Evolutionary conservation across 1,140 invertebrate species (phyloP).

Genomic region (Pentalonia nigronervosa): DNA sequence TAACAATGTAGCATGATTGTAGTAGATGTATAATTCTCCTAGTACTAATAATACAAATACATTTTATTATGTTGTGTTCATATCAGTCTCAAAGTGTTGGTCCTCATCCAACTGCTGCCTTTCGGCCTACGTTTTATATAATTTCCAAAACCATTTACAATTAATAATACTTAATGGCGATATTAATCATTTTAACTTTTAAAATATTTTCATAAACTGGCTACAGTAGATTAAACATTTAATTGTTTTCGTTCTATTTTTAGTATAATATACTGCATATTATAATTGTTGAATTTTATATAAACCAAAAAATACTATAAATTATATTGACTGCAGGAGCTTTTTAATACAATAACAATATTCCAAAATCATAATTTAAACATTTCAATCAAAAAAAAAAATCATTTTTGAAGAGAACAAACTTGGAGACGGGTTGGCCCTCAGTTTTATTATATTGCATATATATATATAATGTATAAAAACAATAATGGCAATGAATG

Average conservation of each 20-base stretch:
- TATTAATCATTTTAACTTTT: neutral
- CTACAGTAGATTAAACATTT: neutral
- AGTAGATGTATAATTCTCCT: neutral
- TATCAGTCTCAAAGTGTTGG: neutral
- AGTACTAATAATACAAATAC: neutral
- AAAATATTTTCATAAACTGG: neutral
- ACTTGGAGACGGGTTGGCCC: neutral
- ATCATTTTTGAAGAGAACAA: neutral
- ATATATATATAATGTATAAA: neutral
- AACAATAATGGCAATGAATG: neutral
- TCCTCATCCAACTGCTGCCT: neutral
- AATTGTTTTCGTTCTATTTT: neutral
- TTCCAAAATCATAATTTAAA: neutral
- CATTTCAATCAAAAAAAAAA: neutral
- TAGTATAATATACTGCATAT: neutral
- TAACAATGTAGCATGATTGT: neutral
- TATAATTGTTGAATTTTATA: too few species aligned
- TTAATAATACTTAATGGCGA: neutral
- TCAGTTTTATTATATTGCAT: neutral
- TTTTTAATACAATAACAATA: neutral
- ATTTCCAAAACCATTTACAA: neutral
- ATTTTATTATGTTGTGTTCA: neutral
- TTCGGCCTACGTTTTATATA: neutral
- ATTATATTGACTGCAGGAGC: neutral
- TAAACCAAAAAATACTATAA: neutral